phyloP scores from a whole-genome alignment of 2,113 vertebrate genomes.

The Uria aalge region DNA sequence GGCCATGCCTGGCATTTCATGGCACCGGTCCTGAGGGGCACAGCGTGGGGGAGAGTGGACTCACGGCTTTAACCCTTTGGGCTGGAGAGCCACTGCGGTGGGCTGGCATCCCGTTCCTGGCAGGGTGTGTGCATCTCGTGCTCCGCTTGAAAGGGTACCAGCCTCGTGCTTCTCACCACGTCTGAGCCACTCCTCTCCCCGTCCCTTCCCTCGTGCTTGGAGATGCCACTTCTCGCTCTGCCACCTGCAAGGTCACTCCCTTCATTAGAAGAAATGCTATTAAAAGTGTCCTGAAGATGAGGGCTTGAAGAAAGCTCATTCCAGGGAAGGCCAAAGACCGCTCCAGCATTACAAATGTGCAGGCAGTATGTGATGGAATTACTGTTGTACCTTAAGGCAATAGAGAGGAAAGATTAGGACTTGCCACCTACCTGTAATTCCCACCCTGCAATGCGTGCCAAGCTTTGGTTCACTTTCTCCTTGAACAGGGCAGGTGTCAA shows the following conservation, averaged over 20 bases:
- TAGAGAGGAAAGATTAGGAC: neutral
- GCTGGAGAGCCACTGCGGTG: rapidly evolving
- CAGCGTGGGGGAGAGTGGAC: rapidly evolving
- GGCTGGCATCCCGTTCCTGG: neutral
- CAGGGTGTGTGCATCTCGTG: neutral
- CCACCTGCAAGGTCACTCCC: constrained; percentile 22
- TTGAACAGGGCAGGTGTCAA: constrained; percentile 42
- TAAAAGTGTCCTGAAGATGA: neutral
- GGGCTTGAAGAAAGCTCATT: neutral
- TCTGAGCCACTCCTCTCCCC: neutral
- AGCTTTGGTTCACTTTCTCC: neutral
- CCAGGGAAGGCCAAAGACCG: neutral
- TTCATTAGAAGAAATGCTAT: neutral
- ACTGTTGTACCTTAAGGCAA: neutral
- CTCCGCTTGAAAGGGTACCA: neutral
- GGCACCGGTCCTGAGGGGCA: neutral
- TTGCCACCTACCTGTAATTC: neutral
- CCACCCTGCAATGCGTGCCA: neutral
- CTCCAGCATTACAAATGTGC: neutral
- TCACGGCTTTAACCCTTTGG: neutral
- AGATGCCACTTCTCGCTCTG: neutral
- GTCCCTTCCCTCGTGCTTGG: neutral
- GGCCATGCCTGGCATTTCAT: neutral
- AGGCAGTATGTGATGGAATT: neutral
- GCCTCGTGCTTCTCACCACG: neutral